phyloP scores from a whole-genome alignment of 2,888 invertebrate species.

The Rhingia rostrata region DNA sequence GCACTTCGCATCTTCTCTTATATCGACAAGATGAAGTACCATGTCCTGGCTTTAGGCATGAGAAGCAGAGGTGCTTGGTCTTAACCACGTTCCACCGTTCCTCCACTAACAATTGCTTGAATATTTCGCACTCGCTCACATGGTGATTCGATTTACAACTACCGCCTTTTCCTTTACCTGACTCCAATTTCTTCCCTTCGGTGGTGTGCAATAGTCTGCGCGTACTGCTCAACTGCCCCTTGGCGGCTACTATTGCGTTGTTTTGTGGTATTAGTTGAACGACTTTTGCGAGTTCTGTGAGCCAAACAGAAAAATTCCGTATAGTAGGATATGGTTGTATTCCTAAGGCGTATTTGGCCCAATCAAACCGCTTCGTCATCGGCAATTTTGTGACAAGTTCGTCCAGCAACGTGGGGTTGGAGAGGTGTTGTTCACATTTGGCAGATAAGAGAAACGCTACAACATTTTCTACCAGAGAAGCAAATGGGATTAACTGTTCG shows the following conservation, averaged over 20 bases:
- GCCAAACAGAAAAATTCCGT: slow-evolving; percentile 2
- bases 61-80: slow-evolving; percentile 12
- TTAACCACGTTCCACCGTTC: slow-evolving; percentile 18
- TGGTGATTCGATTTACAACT: not conserved
- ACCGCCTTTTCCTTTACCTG: not conserved
- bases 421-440: too few species aligned
- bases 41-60: slow-evolving; percentile 21
- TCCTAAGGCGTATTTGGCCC: slow-evolving; percentile 4
- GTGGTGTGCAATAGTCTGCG: not conserved
- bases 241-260: not conserved
- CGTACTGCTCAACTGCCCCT: not conserved
- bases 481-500: too few species aligned
- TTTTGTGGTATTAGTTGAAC: not conserved
- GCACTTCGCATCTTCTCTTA: not conserved
- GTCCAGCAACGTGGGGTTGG: not conserved
- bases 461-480: too few species aligned
- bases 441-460: too few species aligned
- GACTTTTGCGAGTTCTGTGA: slow-evolving; percentile 1
- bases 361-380: slow-evolving; percentile 10
- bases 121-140: not conserved
- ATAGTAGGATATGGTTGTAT: slow-evolving; percentile 3
- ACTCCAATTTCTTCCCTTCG: not conserved
- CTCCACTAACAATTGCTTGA: not conserved
- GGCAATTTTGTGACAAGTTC: slow-evolving; percentile 1
- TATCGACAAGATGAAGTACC: not conserved